Percentiles rank a stretch among this genome's conserved stretches.
Conservation (phyloP, 2,797 vertebrate genomes). For the Sphaeramia orbicularis region DNA sequence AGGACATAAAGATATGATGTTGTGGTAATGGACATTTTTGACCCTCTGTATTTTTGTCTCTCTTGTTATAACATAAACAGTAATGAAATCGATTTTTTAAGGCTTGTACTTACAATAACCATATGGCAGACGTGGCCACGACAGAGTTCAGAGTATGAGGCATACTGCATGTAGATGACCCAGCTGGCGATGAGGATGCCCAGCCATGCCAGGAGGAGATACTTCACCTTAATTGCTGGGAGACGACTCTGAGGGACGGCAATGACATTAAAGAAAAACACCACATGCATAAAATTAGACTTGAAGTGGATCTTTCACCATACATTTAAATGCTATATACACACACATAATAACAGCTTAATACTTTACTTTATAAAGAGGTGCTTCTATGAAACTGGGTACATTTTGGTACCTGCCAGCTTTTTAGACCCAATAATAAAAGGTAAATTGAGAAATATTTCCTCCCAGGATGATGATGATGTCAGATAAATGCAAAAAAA, state of each 20-base stretch:
- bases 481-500: no score
- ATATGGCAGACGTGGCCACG: conserved; percentile 92
- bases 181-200: conserved; percentile 94
- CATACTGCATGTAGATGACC: conserved; percentile 95
- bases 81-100: not conserved
- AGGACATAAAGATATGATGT: not conserved
- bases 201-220: conserved; percentile 94
- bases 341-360: no score
- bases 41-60: not conserved
- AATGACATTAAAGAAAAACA: conserved; percentile 14
- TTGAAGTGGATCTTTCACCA: no score
- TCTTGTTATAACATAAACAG: not conserved
- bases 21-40: not conserved
- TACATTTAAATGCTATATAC: no score
- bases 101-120: conserved; percentile 90
- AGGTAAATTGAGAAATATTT: no score
- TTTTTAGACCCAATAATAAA: no score
- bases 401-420: no score
- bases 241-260: conserved; percentile 89
- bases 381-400: no score
- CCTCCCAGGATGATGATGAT: no score
- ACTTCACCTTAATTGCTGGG: conserved; percentile 94
- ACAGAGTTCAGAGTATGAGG: conserved; percentile 94
- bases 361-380: no score
- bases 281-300: not conserved